Evolutionary conservation across 2,888 invertebrate genomes (phyloP).

Genomic region (Frankliniella intonsa): DNA sequence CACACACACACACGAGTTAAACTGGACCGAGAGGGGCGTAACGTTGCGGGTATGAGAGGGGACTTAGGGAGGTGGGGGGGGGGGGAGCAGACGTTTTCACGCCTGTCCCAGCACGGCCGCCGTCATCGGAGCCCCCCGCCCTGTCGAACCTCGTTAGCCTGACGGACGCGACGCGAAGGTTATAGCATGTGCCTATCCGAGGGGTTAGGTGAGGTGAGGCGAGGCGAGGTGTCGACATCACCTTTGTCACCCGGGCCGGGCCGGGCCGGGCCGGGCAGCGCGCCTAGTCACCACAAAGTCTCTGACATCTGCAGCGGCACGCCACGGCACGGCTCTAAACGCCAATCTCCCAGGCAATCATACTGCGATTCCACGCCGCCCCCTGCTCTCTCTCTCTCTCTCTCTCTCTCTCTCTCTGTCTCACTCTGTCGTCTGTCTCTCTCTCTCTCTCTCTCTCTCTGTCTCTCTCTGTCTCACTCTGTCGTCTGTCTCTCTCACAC

Average conservation of each 20-base stretch:
- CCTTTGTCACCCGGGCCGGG: neutral
- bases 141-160: neutral
- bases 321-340: neutral
- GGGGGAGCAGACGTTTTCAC: neutral
- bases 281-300: neutral
- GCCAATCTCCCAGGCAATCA: constrained; percentile 14
- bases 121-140: neutral
- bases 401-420: neutral
- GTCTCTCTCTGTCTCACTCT: neutral
- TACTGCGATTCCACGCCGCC: neutral
- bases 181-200: no score
- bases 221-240: no score
- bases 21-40: no score
- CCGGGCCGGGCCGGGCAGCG: neutral
- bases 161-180: no score
- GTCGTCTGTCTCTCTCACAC: neutral
- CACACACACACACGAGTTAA: no score
- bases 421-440: neutral
- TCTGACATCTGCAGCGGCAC: neutral
- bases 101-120: neutral
- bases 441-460: neutral
- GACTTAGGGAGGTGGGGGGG: neutral
- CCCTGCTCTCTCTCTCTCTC: neutral
- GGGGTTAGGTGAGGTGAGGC: no score
- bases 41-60: no score